Conservation (phyloP, 2,888 invertebrate species). For the Dasysyrphus tricinctus region DNA sequence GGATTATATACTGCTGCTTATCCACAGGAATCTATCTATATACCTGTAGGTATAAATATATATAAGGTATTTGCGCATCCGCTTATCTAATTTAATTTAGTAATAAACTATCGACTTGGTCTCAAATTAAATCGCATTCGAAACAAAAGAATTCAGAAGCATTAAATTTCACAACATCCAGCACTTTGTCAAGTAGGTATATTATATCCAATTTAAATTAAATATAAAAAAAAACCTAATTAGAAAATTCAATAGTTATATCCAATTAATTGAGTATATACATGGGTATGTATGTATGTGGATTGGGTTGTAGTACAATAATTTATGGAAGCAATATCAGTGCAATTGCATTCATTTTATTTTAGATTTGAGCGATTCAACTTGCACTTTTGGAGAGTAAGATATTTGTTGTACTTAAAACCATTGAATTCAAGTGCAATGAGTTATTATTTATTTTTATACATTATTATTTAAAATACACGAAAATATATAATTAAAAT, state of each 20-base stretch:
- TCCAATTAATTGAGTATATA: slow-evolving; percentile 53
- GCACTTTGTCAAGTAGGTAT: slow-evolving; percentile 32
- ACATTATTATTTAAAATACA: slow-evolving; percentile 43
- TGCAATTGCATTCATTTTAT: slow-evolving; percentile 43
- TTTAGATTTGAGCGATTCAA: slow-evolving; percentile 21
- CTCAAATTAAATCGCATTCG: slow-evolving; percentile 22
- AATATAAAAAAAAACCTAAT: slow-evolving; percentile 49
- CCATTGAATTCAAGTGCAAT: slow-evolving; percentile 6
- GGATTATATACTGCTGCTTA: slow-evolving; percentile 36
- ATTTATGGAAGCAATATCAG: slow-evolving; percentile 59
- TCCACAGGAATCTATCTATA: slow-evolving; percentile 32
- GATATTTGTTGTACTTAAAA: slow-evolving; percentile 14
- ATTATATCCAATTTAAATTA: slow-evolving; percentile 24
- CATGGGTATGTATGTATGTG: slow-evolving; percentile 16
- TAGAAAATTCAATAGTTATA: slow-evolving; percentile 57
- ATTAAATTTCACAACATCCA: slow-evolving; percentile 60
- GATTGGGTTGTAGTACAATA: slow-evolving; percentile 20
- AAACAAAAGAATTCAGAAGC: slow-evolving; percentile 58
- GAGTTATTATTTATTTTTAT: slow-evolving; percentile 15
- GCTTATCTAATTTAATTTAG: slow-evolving; percentile 64
- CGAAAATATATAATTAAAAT: slow-evolving; percentile 52
- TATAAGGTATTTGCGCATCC: slow-evolving; percentile 61
- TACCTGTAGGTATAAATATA: slow-evolving; percentile 23
- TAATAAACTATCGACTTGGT: slow-evolving; percentile 10
- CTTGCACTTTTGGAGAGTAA: slow-evolving; percentile 9